Evolutionary conservation across 2,113 vertebrate genomes (phyloP).

Genomic region (Vulpes vulpes): DNA sequence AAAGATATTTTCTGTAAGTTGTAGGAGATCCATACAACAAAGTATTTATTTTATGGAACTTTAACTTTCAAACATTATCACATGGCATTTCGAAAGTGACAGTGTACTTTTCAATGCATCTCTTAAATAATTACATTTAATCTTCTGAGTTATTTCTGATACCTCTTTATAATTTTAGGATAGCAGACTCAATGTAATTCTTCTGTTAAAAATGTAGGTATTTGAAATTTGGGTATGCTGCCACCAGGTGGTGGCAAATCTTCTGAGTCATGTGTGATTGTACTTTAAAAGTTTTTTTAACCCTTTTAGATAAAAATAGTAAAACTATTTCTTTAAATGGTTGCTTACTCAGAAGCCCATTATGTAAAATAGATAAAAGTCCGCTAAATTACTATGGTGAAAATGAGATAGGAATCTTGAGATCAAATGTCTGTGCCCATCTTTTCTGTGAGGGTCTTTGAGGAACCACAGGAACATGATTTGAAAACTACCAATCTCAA

Average conservation of each 20-base stretch:
- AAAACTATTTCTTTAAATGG: conserved; percentile 26
- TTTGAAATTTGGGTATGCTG: conserved; percentile 78
- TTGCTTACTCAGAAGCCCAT: background rate
- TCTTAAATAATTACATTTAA: background rate
- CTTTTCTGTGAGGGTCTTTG: background rate
- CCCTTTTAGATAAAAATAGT: conserved; percentile 23
- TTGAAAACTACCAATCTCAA: background rate
- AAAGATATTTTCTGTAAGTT: background rate
- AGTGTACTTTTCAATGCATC: background rate
- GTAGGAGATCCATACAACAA: background rate
- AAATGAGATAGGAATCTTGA: background rate
- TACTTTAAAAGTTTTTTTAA: background rate
- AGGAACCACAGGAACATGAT: background rate
- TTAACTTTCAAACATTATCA: background rate
- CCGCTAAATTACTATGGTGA: background rate
- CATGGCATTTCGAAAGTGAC: conserved; percentile 32
- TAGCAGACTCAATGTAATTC: conserved; percentile 29
- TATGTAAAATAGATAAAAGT: background rate
- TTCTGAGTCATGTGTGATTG: background rate
- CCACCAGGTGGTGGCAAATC: conserved; percentile 82
- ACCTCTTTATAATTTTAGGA: background rate
- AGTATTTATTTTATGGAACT: background rate
- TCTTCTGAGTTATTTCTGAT: background rate
- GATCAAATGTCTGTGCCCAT: background rate
- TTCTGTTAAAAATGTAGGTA: conserved; percentile 11